Evolutionary conservation across 2,888 invertebrate genomes (phyloP).

Genomic region (Thalpophila matura): DNA sequence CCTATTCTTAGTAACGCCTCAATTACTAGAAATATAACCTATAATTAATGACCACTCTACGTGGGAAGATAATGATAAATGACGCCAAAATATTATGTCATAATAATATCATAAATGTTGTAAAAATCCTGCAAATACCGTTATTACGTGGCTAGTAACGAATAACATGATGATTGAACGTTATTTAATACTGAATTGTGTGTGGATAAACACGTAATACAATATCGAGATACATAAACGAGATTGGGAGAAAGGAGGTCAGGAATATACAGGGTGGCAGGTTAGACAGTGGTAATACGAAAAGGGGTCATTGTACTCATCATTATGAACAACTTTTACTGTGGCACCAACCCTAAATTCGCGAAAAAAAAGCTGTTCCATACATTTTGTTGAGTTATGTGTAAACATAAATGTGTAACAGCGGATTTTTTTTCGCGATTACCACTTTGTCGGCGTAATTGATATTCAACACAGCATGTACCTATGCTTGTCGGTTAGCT

Average conservation of each 20-base stretch:
- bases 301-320: too few species aligned
- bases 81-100: neutral
- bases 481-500: neutral
- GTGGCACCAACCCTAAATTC: too few species aligned
- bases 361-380: too few species aligned
- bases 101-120: slow-evolving; percentile 1
- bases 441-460: too few species aligned
- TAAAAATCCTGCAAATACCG: neutral
- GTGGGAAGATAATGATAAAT: slow-evolving; percentile 24
- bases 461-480: neutral
- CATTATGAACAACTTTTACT: too few species aligned
- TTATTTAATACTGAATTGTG: neutral
- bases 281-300: too few species aligned
- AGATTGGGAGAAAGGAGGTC: neutral
- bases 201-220: neutral
- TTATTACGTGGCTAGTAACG: neutral
- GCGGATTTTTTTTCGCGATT: too few species aligned
- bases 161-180: neutral
- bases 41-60: slow-evolving; percentile 7
- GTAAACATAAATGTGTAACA: neutral
- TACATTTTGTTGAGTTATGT: too few species aligned
- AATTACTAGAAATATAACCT: neutral
- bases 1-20: neutral
- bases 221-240: neutral
- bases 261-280: neutral